A percentile compares a stretch with the other conserved stretches of the same genome.
phyloP scores from a whole-genome alignment of 2,888 invertebrate genomes.

The Synergus itoensis region DNA sequence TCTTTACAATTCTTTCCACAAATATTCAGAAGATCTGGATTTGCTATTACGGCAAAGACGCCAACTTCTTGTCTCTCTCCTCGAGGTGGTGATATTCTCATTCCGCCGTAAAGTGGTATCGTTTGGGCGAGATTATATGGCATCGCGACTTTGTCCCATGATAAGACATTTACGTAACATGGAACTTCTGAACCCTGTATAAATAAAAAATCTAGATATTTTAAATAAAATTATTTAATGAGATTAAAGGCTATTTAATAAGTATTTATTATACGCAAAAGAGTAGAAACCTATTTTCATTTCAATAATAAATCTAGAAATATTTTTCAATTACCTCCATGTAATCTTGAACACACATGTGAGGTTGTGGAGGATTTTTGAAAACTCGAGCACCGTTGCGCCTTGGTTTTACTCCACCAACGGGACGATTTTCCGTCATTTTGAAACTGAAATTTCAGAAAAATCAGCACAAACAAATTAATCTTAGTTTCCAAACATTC shows the following conservation, averaged over 20 bases:
- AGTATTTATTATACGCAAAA: neutral
- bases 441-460: slow-evolving; percentile 47
- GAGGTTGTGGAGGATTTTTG: slow-evolving; percentile 87
- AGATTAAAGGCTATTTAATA: neutral
- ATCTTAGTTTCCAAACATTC: neutral
- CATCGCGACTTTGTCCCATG: slow-evolving; percentile 86
- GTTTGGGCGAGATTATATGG: slow-evolving; percentile 84
- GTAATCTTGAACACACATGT: slow-evolving; percentile 82
- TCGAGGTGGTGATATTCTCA: slow-evolving; percentile 83
- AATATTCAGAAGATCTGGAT: slow-evolving; percentile 84
- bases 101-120: slow-evolving; percentile 86
- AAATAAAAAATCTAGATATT: neutral
- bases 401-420: slow-evolving; percentile 65
- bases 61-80: slow-evolving; percentile 81
- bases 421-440: slow-evolving; percentile 69
- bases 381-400: slow-evolving; percentile 80
- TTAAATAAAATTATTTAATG: neutral
- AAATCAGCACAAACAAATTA: neutral
- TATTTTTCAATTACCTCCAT: slow-evolving; percentile 74
- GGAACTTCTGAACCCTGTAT: slow-evolving; percentile 72
- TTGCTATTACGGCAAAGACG: slow-evolving; percentile 87
- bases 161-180: slow-evolving; percentile 82
- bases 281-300: neutral
- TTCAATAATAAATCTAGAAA: neutral
- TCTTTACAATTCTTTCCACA: slow-evolving; percentile 85